phyloP scores from a whole-genome alignment of 2,797 vertebrate species.

The Hydrolagus colliei region DNA sequence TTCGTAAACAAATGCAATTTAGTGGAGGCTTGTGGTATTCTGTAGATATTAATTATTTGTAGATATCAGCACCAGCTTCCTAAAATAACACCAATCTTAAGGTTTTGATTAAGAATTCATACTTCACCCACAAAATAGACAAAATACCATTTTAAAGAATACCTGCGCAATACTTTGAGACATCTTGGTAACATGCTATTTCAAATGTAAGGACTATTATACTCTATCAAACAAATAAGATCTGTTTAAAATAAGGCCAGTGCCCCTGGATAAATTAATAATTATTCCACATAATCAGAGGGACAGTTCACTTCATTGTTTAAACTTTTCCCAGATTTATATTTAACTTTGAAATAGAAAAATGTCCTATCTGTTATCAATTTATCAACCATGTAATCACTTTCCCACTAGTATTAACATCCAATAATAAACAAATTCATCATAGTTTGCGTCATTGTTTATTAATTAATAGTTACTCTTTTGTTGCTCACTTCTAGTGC shows the following conservation, averaged over 20 bases:
- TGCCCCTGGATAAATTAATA: slow-evolving; percentile 6
- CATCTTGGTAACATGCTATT: neutral
- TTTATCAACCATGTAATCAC: slow-evolving; percentile 22
- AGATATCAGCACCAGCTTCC: neutral
- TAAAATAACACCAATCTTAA: neutral
- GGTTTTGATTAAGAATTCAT: neutral
- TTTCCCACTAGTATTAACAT: neutral
- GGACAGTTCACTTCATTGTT: neutral
- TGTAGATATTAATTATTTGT: neutral
- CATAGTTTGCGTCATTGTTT: neutral
- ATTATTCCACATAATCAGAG: neutral
- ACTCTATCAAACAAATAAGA: neutral
- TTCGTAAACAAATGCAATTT: too few species aligned
- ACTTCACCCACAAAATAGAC: neutral
- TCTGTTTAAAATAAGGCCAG: neutral
- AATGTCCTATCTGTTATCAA: slow-evolving; percentile 7
- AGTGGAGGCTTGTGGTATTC: neutral
- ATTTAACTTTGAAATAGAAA: slow-evolving; percentile 7
- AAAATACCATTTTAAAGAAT: neutral
- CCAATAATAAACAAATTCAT: slow-evolving; percentile 1
- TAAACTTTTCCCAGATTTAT: neutral
- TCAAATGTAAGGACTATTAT: neutral
- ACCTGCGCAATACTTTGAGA: neutral
- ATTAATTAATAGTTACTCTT: slow-evolving; percentile 10
- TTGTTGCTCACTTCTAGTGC: neutral